Evolutionary conservation across 2,888 invertebrate genomes (phyloP), one percentile per base, ranked within the genome.

Genomic region (Panorpa germanica): DNA sequence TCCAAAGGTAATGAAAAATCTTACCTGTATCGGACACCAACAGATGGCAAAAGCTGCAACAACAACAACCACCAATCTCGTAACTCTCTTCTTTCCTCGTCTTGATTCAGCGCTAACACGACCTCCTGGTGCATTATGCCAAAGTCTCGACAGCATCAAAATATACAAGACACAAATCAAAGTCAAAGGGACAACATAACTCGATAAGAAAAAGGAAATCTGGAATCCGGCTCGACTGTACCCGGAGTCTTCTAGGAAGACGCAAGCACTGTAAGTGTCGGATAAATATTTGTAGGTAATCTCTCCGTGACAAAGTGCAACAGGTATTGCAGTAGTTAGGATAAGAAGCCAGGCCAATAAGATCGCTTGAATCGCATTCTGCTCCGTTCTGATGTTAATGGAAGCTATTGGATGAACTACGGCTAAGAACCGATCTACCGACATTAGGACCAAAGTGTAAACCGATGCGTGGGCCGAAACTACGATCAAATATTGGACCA

Each of bases 401-500:
- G 85, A 83, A 1, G 76, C 68, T 39, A 91, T 80, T 4, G 91
- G 90, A 51, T 86, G 85, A 2, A 90, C 90, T 3, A 93, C 91
- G 17, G 91, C 91, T 52, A 93, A 65, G 49, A 83, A 93, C 38
- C 77, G 64, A 53, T 93, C 91, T 33, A 90, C 55, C 5, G 86
- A 86, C 90, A 93, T 91, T 37, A 91, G 65, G 2, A 91, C 88
- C 27, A 93, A 59, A 0, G 90, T 91, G 55, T 90, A 91, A 4
- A 91, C 86, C 43, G 86, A 86, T 32, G 83, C 85, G 48, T 86
- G 90, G 16, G 88, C 90, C 14, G 86, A 86, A 21, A 88, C 86
- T 34, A 85, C 82, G 39, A 85, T 82, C 48, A 88, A 68, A 48
- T 90, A 91, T 50, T 90, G 86, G 8, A 86, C 81, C 13, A 78